Conservation (phyloP, 2,888 invertebrate species). For the Parapristionchus giblindavisi region DNA sequence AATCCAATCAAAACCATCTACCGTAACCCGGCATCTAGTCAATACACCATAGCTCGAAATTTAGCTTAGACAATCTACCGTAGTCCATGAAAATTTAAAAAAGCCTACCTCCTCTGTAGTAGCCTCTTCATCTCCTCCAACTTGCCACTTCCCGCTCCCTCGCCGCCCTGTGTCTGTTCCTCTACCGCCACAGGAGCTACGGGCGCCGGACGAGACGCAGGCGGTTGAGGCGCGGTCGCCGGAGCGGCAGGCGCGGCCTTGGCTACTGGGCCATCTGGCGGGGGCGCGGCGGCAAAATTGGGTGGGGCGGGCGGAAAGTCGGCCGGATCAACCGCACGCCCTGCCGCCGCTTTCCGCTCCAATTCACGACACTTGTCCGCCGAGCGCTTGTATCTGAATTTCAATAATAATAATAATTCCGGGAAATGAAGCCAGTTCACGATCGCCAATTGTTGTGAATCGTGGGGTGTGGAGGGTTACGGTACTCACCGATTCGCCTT, state of each 20-base stretch:
- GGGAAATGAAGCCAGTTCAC: background rate
- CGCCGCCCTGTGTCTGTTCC: too few relatives aligned
- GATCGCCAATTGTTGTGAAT: too few relatives aligned
- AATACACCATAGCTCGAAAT: too few relatives aligned
- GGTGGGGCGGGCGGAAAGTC: conserved; percentile 52
- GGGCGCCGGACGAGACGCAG: background rate
- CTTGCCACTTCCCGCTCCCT: too few relatives aligned
- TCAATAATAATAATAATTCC: too few relatives aligned
- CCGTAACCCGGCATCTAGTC: too few relatives aligned
- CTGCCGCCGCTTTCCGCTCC: conserved; percentile 27
- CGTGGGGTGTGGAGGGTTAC: too few relatives aligned
- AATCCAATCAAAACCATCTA: too few relatives aligned
- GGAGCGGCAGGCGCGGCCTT: background rate
- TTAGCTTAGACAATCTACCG: too few relatives aligned
- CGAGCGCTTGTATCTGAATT: conserved; percentile 34
- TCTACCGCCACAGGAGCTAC: too few relatives aligned
- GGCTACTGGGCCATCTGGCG: background rate
- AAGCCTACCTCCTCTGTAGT: conserved; percentile 42
- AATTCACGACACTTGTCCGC: conserved; percentile 36
- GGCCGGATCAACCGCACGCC: conserved; percentile 44
- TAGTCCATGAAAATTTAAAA: too few relatives aligned
- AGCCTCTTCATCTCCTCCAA: conserved; percentile 13
- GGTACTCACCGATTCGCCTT: conserved; percentile 52
- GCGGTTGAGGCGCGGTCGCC: background rate
- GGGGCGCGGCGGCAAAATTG: background rate